phyloP scores from a whole-genome alignment of 2,113 vertebrate genomes.

The Hypomesus transpacificus region DNA sequence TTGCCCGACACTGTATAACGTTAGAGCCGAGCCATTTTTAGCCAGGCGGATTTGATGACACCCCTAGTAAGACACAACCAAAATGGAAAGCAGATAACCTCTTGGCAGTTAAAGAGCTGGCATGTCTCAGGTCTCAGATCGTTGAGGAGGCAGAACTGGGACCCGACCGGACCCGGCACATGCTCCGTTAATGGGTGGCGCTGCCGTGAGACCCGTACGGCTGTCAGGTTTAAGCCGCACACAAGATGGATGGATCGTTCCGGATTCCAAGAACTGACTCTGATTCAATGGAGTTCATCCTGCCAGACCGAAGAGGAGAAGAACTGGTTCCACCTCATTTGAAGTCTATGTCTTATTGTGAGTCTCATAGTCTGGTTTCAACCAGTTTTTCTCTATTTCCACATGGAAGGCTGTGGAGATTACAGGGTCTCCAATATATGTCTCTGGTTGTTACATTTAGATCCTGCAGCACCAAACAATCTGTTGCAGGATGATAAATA shows the following conservation, averaged over 20 bases:
- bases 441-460: not conserved
- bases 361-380: not conserved
- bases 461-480: too few species aligned
- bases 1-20: slow-evolving; percentile 27
- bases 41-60: slow-evolving; percentile 10
- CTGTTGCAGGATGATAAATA: too few species aligned
- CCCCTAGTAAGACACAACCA: not conserved
- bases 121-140: not conserved
- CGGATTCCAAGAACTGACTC: slow-evolving; percentile 10
- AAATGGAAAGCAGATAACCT: slow-evolving; percentile 2
- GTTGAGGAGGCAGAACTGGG: slow-evolving; percentile 14
- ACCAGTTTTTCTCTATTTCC: not conserved
- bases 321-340: not conserved
- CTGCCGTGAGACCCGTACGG: slow-evolving; percentile 10
- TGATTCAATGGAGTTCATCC: not conserved
- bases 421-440: not conserved
- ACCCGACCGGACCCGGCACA: slow-evolving; percentile 8
- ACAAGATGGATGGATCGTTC: slow-evolving; percentile 25
- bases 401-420: not conserved
- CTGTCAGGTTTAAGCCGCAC: slow-evolving; percentile 20
- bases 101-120: not conserved
- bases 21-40: slow-evolving; percentile 38
- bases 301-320: not conserved
- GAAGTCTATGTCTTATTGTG: not conserved
- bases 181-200: slow-evolving; percentile 28